Conservation (phyloP, 2,888 invertebrate species). For the Desoria tigrina region DNA sequence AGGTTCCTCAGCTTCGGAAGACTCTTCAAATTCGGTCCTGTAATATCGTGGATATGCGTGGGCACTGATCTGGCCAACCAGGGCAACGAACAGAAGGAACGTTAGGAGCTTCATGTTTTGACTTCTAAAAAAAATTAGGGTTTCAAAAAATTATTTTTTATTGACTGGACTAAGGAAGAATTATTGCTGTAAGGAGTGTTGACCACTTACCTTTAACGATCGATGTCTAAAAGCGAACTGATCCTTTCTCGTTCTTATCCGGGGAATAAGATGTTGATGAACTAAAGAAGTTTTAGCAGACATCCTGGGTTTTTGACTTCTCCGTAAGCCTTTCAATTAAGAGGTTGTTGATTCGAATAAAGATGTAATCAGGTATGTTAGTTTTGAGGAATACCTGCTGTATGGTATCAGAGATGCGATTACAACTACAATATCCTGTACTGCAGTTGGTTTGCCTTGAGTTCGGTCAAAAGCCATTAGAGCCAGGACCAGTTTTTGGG, state of each 20-base stretch:
- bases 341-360: slow-evolving; percentile 31
- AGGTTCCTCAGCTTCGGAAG: neutral
- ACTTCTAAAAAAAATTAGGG: neutral
- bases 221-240: neutral
- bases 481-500: slow-evolving; percentile 8
- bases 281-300: slow-evolving; percentile 37
- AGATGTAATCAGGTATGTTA: neutral
- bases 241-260: neutral
- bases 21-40: neutral
- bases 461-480: neutral
- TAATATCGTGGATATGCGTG: slow-evolving; percentile 21
- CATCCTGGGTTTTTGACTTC: slow-evolving; percentile 42
- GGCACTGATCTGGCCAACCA: slow-evolving; percentile 38
- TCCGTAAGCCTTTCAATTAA: slow-evolving; percentile 27
- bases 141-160: no score
- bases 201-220: neutral
- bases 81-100: slow-evolving; percentile 36
- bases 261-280: slow-evolving; percentile 33
- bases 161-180: no score
- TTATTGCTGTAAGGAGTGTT: no score
- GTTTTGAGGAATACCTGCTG: no score
- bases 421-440: no score
- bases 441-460: neutral
- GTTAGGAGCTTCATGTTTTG: slow-evolving; percentile 36
- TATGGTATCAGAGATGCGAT: no score